A percentile compares a stretch with the other conserved stretches of the same genome.
Conservation (phyloP, 2,888 invertebrate genomes). For the Sycophila texana region DNA sequence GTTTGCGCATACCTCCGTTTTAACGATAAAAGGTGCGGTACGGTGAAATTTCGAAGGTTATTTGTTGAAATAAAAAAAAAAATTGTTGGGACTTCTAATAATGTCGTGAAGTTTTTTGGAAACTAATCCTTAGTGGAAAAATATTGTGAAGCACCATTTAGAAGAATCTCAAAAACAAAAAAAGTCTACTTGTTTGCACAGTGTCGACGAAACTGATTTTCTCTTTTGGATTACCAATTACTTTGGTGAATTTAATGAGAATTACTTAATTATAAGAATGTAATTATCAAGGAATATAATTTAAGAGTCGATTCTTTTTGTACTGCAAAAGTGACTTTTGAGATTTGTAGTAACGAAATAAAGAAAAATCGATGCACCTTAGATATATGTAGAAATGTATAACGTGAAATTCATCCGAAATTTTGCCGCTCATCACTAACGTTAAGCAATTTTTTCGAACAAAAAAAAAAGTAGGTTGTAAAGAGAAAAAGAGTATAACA, state of each 20-base stretch:
- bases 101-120: slow-evolving; percentile 21
- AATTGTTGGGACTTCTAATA: slow-evolving; percentile 32
- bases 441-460: slow-evolving; percentile 45
- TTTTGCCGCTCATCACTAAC: slow-evolving; percentile 50
- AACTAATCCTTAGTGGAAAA: slow-evolving; percentile 16
- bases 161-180: slow-evolving; percentile 26
- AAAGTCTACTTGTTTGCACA: slow-evolving; percentile 4
- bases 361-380: slow-evolving; percentile 32
- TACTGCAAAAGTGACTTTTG: slow-evolving; percentile 22
- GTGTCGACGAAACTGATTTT: not conserved
- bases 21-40: slow-evolving; percentile 40
- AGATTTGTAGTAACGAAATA: slow-evolving; percentile 8
- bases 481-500: slow-evolving; percentile 21
- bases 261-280: not conserved
- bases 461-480: slow-evolving; percentile 47
- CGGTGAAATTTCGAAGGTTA: slow-evolving; percentile 50
- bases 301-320: not conserved
- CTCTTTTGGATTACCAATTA: not conserved
- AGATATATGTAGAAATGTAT: slow-evolving; percentile 19
- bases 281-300: not conserved
- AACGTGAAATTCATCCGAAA: slow-evolving; percentile 44
- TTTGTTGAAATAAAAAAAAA: slow-evolving; percentile 26
- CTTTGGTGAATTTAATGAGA: not conserved
- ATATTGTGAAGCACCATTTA: slow-evolving; percentile 17
- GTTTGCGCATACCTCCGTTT: slow-evolving; percentile 33